Evolutionary conservation across 2,797 vertebrate species (phyloP).

Genomic region (Sebastes umbrosus): DNA sequence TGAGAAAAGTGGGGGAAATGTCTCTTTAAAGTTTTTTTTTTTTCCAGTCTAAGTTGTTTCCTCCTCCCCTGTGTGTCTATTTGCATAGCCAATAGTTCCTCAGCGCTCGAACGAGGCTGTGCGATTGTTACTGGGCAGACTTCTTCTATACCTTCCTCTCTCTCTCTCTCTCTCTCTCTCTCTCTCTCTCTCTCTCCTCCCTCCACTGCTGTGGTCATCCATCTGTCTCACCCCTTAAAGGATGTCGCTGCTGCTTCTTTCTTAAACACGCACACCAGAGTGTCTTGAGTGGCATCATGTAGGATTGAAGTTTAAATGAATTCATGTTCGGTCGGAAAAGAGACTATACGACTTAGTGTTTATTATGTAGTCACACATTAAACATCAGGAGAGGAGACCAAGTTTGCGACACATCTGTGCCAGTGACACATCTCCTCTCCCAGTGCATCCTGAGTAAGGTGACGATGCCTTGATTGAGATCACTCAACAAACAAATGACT

Average conservation of each 20-base stretch:
- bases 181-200: neutral
- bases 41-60: constrained; percentile 84
- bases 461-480: neutral
- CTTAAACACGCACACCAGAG: neutral
- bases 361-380: neutral
- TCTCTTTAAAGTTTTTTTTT: constrained; percentile 90
- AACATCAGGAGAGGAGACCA: neutral
- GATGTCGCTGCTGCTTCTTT: constrained; percentile 23
- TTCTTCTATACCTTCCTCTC: constrained; percentile 53
- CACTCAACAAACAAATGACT: neutral
- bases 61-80: constrained; percentile 85
- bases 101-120: constrained; percentile 83
- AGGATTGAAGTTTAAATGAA: neutral
- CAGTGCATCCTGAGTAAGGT: neutral
- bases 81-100: constrained; percentile 95
- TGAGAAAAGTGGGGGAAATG: constrained; percentile 80
- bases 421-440: neutral
- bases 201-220: constrained; percentile 38
- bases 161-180: neutral
- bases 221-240: constrained; percentile 30
- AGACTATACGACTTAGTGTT: neutral
- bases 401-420: neutral
- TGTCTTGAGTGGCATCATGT: neutral
- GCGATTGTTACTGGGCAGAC: constrained; percentile 97
- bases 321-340: neutral